A percentile compares a stretch with the other conserved stretches of the same genome.
Evolutionary conservation across 2,113 vertebrate genomes (phyloP).

Genomic region (Chaetodon trifascialis): DNA sequence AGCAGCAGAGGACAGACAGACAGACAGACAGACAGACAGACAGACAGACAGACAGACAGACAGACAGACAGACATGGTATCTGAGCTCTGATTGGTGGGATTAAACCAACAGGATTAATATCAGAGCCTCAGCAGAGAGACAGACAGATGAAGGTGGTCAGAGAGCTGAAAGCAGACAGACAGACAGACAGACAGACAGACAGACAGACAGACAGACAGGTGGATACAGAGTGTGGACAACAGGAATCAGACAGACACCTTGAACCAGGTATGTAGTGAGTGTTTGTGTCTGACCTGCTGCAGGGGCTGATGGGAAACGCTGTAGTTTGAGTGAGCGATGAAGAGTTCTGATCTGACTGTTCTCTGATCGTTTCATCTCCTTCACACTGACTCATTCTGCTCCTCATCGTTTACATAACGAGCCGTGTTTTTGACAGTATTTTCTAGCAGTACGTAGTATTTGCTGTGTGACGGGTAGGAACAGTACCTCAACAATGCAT

Average conservation of each 20-base stretch:
- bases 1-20: not conserved
- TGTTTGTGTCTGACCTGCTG: not conserved
- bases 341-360: not conserved
- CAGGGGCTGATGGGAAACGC: slow-evolving; percentile 22
- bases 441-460: too few relatives aligned
- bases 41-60: not conserved
- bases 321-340: not conserved
- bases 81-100: slow-evolving; percentile 65
- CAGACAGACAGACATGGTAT: not conserved
- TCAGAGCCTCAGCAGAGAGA: not conserved
- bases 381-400: too few relatives aligned
- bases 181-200: slow-evolving; percentile 10
- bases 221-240: not conserved
- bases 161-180: not conserved
- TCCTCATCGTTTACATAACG: too few relatives aligned
- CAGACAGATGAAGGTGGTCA: slow-evolving; percentile 13
- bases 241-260: slow-evolving; percentile 11
- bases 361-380: too few relatives aligned
- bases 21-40: not conserved
- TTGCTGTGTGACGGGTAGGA: too few relatives aligned
- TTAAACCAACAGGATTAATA: slow-evolving; percentile 45
- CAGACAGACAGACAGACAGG: slow-evolving; percentile 7
- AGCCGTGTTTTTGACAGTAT: too few relatives aligned
- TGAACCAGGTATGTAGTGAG: not conserved
- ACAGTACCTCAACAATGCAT: too few relatives aligned